phyloP scores from a whole-genome alignment of 1,140 invertebrate species.

The Babylonia areolata region DNA sequence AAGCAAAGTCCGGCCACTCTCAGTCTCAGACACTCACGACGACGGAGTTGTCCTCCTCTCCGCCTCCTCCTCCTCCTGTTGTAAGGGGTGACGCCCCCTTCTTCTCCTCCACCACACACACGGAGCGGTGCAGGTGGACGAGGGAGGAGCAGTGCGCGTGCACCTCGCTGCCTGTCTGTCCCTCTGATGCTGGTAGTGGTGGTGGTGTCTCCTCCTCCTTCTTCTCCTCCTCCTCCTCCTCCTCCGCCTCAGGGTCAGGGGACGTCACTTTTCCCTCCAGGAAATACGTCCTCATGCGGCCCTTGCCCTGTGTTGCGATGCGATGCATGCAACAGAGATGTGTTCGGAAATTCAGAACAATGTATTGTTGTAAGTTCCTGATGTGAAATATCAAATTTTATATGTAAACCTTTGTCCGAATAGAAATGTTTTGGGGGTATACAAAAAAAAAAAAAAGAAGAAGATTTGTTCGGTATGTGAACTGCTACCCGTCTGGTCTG shows the following conservation, averaged over 20 bases:
- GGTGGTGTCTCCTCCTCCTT: not conserved
- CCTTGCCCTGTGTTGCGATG: slow-evolving; percentile 51
- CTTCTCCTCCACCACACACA: too few relatives aligned
- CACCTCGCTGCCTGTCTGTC: too few relatives aligned
- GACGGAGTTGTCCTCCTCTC: not conserved
- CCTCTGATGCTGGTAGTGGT: too few relatives aligned
- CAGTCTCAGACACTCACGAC: not conserved
- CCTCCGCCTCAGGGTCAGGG: not conserved
- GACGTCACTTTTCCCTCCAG: slow-evolving; percentile 42
- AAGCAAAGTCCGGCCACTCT: too few relatives aligned
- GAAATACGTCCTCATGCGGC: slow-evolving; percentile 53
- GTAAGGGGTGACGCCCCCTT: not conserved
- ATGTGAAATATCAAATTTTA: not conserved
- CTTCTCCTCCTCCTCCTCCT: not conserved
- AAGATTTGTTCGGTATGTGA: not conserved
- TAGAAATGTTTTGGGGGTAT: too few relatives aligned
- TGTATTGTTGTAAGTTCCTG: not conserved
- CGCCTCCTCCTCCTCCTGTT: too few relatives aligned
- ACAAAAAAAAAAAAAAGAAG: not conserved
- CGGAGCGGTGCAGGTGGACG: not conserved
- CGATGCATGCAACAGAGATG: not conserved
- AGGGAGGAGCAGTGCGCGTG: not conserved
- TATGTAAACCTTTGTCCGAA: not conserved
- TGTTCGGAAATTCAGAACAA: not conserved
- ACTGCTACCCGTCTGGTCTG: too few relatives aligned